These are phyloP conservation scores for Lacerta bilineata DNA, from an alignment of 2,797 vertebrate genomes.

Conservation along the genomic window DNA sequence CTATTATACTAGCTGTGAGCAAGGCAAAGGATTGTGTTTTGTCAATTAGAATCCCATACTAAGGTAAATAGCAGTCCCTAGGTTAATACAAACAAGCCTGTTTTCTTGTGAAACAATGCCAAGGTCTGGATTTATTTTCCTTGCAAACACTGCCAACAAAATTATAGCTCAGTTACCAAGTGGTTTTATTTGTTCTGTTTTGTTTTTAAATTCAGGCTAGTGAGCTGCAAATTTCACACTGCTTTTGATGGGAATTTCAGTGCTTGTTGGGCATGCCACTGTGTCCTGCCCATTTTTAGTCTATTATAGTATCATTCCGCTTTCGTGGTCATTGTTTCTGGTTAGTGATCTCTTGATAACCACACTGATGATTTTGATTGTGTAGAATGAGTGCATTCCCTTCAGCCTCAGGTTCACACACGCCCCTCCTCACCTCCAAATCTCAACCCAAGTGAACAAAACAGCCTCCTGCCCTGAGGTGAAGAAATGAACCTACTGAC, in stretches of 20 bases:
- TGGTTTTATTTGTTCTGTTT: conserved; percentile 62
- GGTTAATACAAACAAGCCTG: conserved; percentile 71
- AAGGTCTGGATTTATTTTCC: conserved; percentile 68
- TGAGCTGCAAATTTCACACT: conserved; percentile 68
- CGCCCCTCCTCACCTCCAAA: conserved; percentile 72
- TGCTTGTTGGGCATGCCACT: conserved; percentile 66
- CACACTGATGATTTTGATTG: conserved; percentile 60
- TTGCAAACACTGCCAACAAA: conserved; percentile 66
- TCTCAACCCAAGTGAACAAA: conserved; percentile 60
- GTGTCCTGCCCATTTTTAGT: conserved; percentile 67
- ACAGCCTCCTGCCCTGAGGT: conserved; percentile 60
- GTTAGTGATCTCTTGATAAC: conserved; percentile 59
- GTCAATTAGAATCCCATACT: conserved; percentile 53
- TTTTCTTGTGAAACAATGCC: conserved; percentile 68
- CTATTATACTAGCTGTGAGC: conserved; percentile 63
- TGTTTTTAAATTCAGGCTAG: conserved; percentile 57
- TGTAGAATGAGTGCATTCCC: conserved; percentile 53
- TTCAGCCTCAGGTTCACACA: conserved; percentile 74
- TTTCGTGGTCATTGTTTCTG: conserved; percentile 70
- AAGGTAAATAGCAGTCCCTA: conserved; percentile 68
- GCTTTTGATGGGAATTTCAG: conserved; percentile 70
- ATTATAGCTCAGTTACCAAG: conserved; percentile 64
- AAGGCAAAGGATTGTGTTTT: conserved; percentile 66
- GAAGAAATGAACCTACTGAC: conserved; percentile 72
- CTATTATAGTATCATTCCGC: conserved; percentile 70